Evolutionary conservation across 2,888 invertebrate genomes (phyloP), one percentile per base, ranked within the genome.

Genomic region (Zelleria hepariella): DNA sequence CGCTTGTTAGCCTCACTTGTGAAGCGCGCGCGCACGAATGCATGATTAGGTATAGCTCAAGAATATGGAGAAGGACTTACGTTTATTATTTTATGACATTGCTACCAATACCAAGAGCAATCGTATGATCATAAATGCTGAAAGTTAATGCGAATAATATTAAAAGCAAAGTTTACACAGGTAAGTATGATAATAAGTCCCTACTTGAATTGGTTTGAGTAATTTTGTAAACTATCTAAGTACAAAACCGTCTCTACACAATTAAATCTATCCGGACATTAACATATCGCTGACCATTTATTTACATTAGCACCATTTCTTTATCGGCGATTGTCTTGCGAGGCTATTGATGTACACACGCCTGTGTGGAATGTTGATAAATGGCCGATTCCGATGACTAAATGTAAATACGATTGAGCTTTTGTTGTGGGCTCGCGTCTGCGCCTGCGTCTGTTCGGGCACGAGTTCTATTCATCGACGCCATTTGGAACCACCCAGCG

Each of bases 261-360:
- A 62, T 47, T 61, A 63, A 54, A 71, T 57, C 60, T 62, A 63
- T 61, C 61, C 68, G 65, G 86, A 86, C 87, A 77, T 74, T 80
- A 83, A 88, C 66, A 83, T 81, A 88, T 88, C 71, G 80, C 72
- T 77, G 75, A 72, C 76, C 79, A 88, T 87, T 87, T 88, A 86
- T 87, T 87, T 86, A 87, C 83, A 88, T 87, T 87, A 87, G 82
- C 72, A 80, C 74, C 83, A 80, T 85, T 87, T 87, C 87, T 86
- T 80, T 85, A 86, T 82, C 81, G 80, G 82, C 72, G 78, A 83
- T 86, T 83, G 84, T 83, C 80, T 80, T 70, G 78, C 72, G 70
- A 67, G 63, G 67, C 74, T 78, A 77, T 80, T 80, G 77, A 83
- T 71, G 77, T 68, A 69, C 67, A n/a, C 52, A 73, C 69, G 72